Evolutionary conservation across 2,888 invertebrate genomes (phyloP).

Genomic region (Caradrina clavipalpis): DNA sequence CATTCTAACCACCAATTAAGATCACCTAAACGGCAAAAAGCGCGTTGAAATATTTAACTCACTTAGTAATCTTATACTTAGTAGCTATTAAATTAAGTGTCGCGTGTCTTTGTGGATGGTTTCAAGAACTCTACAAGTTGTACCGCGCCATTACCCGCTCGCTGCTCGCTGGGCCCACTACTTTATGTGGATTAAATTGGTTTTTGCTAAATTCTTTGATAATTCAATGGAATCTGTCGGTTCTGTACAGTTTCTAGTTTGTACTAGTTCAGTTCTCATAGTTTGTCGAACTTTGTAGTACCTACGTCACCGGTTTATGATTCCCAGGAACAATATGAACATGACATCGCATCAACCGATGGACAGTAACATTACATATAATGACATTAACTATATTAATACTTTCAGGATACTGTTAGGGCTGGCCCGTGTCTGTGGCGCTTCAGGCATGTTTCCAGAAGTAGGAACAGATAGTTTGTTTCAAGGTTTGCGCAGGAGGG

Average conservation of each 20-base stretch:
- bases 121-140: slow-evolving; percentile 59
- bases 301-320: slow-evolving; percentile 5
- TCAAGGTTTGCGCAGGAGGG: too few species aligned
- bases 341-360: too few species aligned
- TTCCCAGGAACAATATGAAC: neutral
- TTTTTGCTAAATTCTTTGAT: slow-evolving; percentile 55
- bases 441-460: too few species aligned
- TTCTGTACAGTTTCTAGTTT: slow-evolving; percentile 37
- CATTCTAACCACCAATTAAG: slow-evolving; percentile 63
- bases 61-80: slow-evolving; percentile 62
- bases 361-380: too few species aligned
- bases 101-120: slow-evolving; percentile 58
- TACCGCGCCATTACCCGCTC: slow-evolving; percentile 29
- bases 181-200: slow-evolving; percentile 53
- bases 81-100: slow-evolving; percentile 64
- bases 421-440: too few species aligned
- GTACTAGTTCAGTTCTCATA: slow-evolving; percentile 40
- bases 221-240: slow-evolving; percentile 51
- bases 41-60: slow-evolving; percentile 55
- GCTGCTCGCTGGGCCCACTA: slow-evolving; percentile 5
- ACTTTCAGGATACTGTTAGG: too few species aligned
- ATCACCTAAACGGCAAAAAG: slow-evolving; percentile 62
- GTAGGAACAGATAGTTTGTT: too few species aligned
- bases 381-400: too few species aligned
- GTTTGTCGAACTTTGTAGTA: slow-evolving; percentile 19